Percentiles rank a stretch among this genome's conserved stretches.
phyloP scores from a whole-genome alignment of 2,797 vertebrate genomes.

The Morelia viridis region DNA sequence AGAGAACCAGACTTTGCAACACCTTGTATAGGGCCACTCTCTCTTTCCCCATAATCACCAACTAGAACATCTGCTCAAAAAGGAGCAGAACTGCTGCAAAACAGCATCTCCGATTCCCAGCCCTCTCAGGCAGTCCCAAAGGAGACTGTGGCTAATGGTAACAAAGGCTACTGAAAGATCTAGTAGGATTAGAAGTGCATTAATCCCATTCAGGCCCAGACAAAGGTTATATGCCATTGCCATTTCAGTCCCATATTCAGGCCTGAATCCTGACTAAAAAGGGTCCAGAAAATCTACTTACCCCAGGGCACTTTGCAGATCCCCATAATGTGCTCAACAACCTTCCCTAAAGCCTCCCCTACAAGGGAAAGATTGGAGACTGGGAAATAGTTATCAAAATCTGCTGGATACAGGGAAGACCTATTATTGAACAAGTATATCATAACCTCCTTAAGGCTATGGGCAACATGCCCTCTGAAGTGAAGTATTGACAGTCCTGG shows the following conservation, averaged over 20 bases:
- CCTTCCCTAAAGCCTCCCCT: background rate
- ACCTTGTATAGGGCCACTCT: background rate
- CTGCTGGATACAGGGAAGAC: background rate
- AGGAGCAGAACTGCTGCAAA: background rate
- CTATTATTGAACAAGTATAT: background rate
- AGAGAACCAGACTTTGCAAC: background rate
- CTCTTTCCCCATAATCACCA: background rate
- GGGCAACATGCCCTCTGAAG: background rate
- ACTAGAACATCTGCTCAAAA: background rate
- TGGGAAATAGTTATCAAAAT: background rate
- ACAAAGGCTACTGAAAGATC: background rate
- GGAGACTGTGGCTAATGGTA: background rate
- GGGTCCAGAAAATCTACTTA: background rate
- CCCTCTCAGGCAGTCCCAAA: background rate
- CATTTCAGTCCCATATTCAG: background rate
- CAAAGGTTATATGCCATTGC: background rate
- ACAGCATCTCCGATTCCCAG: background rate
- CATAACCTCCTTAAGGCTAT: background rate
- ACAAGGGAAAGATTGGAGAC: background rate
- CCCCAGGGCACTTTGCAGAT: background rate
- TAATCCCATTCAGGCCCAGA: background rate
- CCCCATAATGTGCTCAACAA: background rate
- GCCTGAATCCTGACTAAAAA: background rate
- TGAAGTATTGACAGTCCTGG: background rate
- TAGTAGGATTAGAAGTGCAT: background rate